These are phyloP conservation scores for Nyleta sp. DNA, from an alignment of 2,888 invertebrate species.

Conservation along the genomic window DNA sequence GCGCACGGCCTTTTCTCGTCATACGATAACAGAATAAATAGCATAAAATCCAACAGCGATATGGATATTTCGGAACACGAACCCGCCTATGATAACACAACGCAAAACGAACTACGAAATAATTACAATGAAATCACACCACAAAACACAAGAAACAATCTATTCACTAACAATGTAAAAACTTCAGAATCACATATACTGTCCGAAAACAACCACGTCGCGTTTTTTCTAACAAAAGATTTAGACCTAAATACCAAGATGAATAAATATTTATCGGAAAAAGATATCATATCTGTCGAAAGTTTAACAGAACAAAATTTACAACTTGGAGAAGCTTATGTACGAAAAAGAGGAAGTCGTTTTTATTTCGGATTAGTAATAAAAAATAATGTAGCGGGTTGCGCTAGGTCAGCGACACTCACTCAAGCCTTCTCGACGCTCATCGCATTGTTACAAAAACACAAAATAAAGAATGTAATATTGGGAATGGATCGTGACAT, in stretches of 20 bases:
- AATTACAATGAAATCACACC: too few species aligned
- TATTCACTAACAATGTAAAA: too few species aligned
- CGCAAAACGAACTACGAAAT: too few species aligned
- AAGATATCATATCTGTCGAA: not conserved
- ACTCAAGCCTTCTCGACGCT: not conserved
- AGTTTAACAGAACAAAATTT: not conserved
- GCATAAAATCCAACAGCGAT: too few species aligned
- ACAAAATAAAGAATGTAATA: not conserved
- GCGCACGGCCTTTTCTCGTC: too few species aligned
- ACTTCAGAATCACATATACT: too few species aligned
- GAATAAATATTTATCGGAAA: not conserved
- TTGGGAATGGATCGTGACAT: not conserved
- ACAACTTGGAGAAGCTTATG: not conserved
- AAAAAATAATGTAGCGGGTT: not conserved
- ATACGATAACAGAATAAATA: too few species aligned
- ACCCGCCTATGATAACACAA: too few species aligned
- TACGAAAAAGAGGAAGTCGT: not conserved
- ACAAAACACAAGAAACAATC: too few species aligned
- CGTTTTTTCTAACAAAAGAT: not conserved
- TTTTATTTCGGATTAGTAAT: conserved; percentile 1
- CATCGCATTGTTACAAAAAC: not conserved
- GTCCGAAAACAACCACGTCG: not conserved
- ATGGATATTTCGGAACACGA: too few species aligned
- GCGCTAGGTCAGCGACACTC: not conserved
- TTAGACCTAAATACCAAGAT: not conserved